Evolutionary conservation across 2,888 invertebrate genomes (phyloP).

Genomic region (Pristionchus japonicus): DNA sequence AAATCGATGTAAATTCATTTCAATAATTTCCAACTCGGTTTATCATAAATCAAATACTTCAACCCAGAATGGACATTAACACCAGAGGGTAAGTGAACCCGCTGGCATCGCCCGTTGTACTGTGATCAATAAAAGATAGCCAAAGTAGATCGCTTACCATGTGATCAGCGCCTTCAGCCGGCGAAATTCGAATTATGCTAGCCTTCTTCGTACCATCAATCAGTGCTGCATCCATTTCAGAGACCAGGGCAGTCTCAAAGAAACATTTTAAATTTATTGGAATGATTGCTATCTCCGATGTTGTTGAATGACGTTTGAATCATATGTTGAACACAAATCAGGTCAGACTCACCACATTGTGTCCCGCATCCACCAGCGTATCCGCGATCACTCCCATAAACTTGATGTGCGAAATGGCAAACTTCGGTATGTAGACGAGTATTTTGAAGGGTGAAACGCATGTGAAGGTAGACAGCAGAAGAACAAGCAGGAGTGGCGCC

Average conservation of each 20-base stretch:
- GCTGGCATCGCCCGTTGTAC: not conserved
- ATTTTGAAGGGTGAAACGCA: slow-evolving; percentile 48
- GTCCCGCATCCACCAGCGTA: slow-evolving; percentile 55
- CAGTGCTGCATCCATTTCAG: slow-evolving; percentile 5
- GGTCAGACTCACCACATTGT: slow-evolving; percentile 53
- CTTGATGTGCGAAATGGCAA: slow-evolving; percentile 53
- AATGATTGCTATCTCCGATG: not conserved
- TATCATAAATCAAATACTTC: not conserved
- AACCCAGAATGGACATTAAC: too few relatives aligned
- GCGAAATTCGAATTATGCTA: not conserved
- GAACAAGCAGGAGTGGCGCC: not conserved
- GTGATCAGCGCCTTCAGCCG: slow-evolving; percentile 18
- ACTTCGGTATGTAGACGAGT: slow-evolving; percentile 53
- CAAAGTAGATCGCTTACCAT: not conserved
- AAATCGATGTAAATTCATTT: not conserved
- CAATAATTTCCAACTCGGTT: not conserved
- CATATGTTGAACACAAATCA: not conserved
- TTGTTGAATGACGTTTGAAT: not conserved
- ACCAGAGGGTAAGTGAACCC: not conserved
- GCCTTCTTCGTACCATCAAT: not conserved
- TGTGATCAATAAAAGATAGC: too few relatives aligned
- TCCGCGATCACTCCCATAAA: slow-evolving; percentile 55
- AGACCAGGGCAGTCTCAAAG: slow-evolving; percentile 20
- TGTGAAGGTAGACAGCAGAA: not conserved
- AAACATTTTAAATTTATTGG: not conserved